Percentiles rank a stretch among this genome's conserved stretches.
phyloP scores from a whole-genome alignment of 2,888 invertebrate genomes.

The Troilus luridus region DNA sequence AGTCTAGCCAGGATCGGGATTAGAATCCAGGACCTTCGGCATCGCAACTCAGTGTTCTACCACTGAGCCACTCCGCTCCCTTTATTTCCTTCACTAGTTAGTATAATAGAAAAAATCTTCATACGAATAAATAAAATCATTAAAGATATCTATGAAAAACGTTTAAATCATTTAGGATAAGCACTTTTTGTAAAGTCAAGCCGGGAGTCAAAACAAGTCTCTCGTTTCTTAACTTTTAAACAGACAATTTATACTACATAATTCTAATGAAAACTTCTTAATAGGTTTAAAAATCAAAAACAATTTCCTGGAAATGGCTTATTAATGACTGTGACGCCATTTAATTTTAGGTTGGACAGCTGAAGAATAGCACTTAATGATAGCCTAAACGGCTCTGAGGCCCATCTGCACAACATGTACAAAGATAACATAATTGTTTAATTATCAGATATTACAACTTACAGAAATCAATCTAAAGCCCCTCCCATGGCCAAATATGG shows the following conservation, averaged over 20 bases:
- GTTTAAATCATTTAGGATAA: no score
- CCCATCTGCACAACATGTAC: neutral
- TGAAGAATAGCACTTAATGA: neutral
- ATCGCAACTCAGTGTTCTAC: no score
- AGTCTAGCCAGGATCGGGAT: no score
- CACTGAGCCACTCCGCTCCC: no score
- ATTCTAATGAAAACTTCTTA: neutral
- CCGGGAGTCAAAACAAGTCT: no score
- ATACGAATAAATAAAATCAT: no score
- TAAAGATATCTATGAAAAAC: no score
- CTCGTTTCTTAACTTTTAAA: no score
- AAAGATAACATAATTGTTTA: constrained; percentile 24
- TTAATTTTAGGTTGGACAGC: neutral
- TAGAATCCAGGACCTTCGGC: no score
- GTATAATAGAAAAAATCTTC: no score
- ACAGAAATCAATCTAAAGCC: neutral
- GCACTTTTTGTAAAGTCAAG: no score
- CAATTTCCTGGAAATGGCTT: neutral
- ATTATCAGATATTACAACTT: neutral
- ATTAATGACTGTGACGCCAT: neutral
- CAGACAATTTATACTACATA: neutral
- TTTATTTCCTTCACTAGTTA: no score
- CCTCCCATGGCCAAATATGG: neutral
- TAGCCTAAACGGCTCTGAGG: neutral
- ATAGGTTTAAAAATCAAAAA: neutral